These are phyloP conservation scores for Lomographa bimaculata DNA, from an alignment of 2,888 invertebrate genomes.

Conservation along the genomic window DNA sequence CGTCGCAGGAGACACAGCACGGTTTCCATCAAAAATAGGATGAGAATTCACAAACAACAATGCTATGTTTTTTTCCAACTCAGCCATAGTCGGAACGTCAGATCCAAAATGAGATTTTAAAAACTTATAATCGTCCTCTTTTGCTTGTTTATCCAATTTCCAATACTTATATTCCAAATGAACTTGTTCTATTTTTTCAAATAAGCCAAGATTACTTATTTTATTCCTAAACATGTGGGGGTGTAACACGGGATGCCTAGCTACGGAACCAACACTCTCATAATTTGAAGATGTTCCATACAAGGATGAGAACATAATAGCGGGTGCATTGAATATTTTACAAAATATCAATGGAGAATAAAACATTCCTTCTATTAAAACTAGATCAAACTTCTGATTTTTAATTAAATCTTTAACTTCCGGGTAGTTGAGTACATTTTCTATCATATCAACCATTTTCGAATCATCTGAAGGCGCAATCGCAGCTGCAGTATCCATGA, in stretches of 20 bases:
- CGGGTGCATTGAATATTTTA: conserved; percentile 41
- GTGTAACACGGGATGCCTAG: conserved; percentile 36
- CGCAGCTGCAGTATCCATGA: conserved; percentile 14
- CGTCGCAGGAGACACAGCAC: conserved; percentile 45
- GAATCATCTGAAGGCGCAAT: too few relatives aligned
- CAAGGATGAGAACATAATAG: conserved; percentile 38
- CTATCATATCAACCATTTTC: too few relatives aligned
- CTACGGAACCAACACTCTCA: conserved; percentile 34
- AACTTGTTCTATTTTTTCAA: conserved; percentile 32
- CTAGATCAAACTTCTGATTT: conserved; percentile 43
- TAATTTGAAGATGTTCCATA: conserved; percentile 32
- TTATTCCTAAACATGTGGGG: conserved; percentile 32
- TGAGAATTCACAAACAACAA: conserved; percentile 42
- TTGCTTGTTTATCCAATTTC: conserved; percentile 13
- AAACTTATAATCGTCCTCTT: conserved; percentile 29
- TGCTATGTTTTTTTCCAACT: conserved; percentile 40
- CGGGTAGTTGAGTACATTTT: too few relatives aligned
- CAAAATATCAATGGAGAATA: conserved; percentile 35
- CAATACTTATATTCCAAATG: conserved; percentile 30
- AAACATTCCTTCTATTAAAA: conserved; percentile 37
- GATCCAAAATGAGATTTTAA: conserved; percentile 38
- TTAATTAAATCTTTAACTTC: conserved; percentile 33
- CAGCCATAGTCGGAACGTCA: conserved; percentile 33
- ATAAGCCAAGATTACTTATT: conserved; percentile 25
- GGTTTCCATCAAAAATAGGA: conserved; percentile 40